Base-by-base conservation (phyloP, 2,113 vertebrate genomes). In the Kobus ellipsiprymnus region DNA sequence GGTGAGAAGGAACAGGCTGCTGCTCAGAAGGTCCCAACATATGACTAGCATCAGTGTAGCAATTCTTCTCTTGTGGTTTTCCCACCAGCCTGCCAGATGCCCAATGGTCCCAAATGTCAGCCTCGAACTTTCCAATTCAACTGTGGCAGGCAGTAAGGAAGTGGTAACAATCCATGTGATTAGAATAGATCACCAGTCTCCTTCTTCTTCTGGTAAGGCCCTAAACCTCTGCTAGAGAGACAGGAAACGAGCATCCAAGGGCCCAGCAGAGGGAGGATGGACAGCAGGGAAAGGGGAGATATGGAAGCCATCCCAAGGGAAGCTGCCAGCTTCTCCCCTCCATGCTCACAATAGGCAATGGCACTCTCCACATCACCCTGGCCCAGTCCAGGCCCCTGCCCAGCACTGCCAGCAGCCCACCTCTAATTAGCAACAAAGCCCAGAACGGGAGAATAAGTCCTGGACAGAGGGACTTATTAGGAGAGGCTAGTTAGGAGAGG, bases 1-100 rank as follows among this genome's bases (percentile, higher is more conserved):
- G 95, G 95, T 97, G 94, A 98, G 25, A 0, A 97, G 97, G 98
- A 98, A 74, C 93, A 96, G 97, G 96, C 97, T 98, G 15, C 83
- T 87, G 97, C 95, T 96, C 92, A 96, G 97, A 96, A 97, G 60
- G 6, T 1, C 48, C 77, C 87, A 87, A 96, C 86, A 87, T 89
- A 89, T 25, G 82, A 97, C 88, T 17, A 97, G 60, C 92, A 95
- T 87, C 90, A 91, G 48, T 59, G 27, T 14, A 57, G 29, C 85
- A 91, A 90, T 64, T 90, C 67, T 71, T 97, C 95, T 90, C 33
- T 33, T 97, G 95, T 96, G 86, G 87, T 94, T 95, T 98, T 93
- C 48, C 89, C 23, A 44, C 87, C 46, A 84, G 60, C 94, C n/a
- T 96, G 92, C 59, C 64, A 93, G 82, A 96, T 92, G 74, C 60